These are phyloP conservation scores for Spinibarbus caldwelli DNA, from an alignment of 2,797 vertebrate species.

Conservation along the genomic window DNA sequence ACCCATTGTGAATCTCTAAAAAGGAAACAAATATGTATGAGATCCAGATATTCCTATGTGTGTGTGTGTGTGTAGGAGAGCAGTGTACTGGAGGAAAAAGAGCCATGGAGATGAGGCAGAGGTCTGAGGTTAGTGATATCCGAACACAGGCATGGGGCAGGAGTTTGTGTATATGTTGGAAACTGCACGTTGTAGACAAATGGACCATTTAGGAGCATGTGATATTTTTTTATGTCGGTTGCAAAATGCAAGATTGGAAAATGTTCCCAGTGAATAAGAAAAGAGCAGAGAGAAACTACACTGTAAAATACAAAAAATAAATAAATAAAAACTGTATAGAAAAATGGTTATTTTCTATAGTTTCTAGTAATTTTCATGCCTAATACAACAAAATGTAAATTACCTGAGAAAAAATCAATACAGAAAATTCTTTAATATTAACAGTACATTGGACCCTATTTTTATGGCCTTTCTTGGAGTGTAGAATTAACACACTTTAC, in stretches of 20 bases:
- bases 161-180: slow-evolving; percentile 45
- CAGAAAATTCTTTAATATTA: too few relatives aligned
- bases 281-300: background rate
- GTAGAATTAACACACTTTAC: background rate
- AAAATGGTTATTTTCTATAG: too few relatives aligned
- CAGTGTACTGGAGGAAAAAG: slow-evolving; percentile 50
- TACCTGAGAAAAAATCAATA: background rate
- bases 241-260: background rate
- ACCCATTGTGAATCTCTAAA: slow-evolving; percentile 94
- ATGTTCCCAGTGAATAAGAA: background rate
- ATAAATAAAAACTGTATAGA: background rate
- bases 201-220: slow-evolving; percentile 68
- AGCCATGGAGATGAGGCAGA: slow-evolving; percentile 52
- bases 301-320: background rate
- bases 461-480: too few relatives aligned
- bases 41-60: slow-evolving; percentile 59
- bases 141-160: slow-evolving; percentile 63
- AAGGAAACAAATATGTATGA: slow-evolving; percentile 91
- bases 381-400: background rate
- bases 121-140: slow-evolving; percentile 64
- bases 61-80: slow-evolving; percentile 56
- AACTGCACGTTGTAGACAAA: slow-evolving; percentile 62
- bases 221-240: slow-evolving; percentile 37
- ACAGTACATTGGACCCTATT: background rate
- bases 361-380: background rate